Evolutionary conservation across 2,797 vertebrate species (phyloP).

Genomic region (Amazonetta brasiliensis): DNA sequence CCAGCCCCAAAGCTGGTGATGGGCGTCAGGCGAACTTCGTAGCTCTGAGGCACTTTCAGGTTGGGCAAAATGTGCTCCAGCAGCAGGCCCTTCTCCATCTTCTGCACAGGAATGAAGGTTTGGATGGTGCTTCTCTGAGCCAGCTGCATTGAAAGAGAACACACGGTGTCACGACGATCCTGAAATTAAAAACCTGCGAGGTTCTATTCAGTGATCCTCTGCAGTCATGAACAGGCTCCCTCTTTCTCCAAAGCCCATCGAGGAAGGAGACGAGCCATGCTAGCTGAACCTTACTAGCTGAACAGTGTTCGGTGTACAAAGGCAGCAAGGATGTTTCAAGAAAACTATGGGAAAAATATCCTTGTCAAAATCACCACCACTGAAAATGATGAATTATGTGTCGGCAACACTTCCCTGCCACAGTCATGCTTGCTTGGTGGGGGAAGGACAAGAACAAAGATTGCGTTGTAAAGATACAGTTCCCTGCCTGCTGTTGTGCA

Average conservation of each 20-base stretch:
- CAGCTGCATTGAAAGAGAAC: conserved; percentile 70
- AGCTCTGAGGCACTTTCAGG: conserved; percentile 90
- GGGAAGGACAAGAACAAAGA: conserved; percentile 11
- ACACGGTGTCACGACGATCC: not conserved
- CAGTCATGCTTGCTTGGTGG: not conserved
- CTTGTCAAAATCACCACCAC: conserved; percentile 14
- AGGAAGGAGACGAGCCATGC: not conserved
- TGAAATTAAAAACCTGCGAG: not conserved
- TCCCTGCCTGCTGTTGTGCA: not conserved
- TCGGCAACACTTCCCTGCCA: conserved; percentile 8
- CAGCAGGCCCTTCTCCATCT: conserved; percentile 89
- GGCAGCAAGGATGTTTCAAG: not conserved
- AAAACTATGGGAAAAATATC: not conserved
- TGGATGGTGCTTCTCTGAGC: conserved; percentile 77
- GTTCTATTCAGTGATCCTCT: not conserved
- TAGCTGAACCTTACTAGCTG: not conserved
- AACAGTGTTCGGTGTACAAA: not conserved
- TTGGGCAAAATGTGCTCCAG: conserved; percentile 87
- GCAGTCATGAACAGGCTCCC: not conserved
- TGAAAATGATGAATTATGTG: conserved; percentile 50
- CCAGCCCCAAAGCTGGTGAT: conserved; percentile 91
- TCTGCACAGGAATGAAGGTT: conserved; percentile 87
- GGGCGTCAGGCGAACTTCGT: conserved; percentile 91
- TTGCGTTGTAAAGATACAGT: not conserved
- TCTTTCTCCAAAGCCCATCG: not conserved